Base-by-base conservation (phyloP, 1,140 invertebrate genomes). In the Artemia franciscana region DNA sequence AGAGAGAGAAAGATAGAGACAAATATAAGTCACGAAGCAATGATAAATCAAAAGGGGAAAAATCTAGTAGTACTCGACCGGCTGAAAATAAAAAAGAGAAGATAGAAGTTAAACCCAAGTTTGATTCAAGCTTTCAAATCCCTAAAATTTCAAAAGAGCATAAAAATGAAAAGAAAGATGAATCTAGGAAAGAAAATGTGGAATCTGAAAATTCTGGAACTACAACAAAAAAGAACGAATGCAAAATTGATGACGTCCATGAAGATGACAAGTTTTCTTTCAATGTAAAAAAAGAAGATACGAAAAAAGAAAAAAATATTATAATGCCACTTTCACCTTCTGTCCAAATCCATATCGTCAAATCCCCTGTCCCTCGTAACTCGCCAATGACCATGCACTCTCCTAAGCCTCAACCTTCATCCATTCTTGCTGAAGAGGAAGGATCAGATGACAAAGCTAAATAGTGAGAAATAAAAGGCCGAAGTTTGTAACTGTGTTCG, bases 101-200 rank as follows among this genome's bases (percentile, higher is more conserved):
- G 24, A 5, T 59, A 9, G 61, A 62, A 26, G 60, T 39, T n/a
- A 63, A 63, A 26, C 26, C 18, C 12, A 65, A 84, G 21, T 70
- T 88, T 5, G 84, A 88, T 68, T 85, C 84, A 1, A 88, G 86
- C 69, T 88, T 87, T 75, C 85, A 88, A 74, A 88, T 88, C 68
- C 86, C 86, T 0, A 88, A 88, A 73, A 69, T 88, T 60, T 84
- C 83, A 26, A 63, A 58, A 60, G 30, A 57, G 18, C 24, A 60
- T 58, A 60, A 60, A 5, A 60, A 24, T 12, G 59, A 57, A 62
- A 24, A 60, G 27, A 18, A 27, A 58, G 59, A 63, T 15, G 26
- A 62, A 21, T 15, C 24, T 9, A 26, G 56, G 28, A 60, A 60
- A 39, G 24, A 28, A 23, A 28, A 15, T 24, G 25, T 27, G 18